Evolutionary conservation across 2,797 vertebrate species (phyloP), one percentile per base, ranked within the genome.

Genomic region (Periophthalmus magnuspinnatus): DNA sequence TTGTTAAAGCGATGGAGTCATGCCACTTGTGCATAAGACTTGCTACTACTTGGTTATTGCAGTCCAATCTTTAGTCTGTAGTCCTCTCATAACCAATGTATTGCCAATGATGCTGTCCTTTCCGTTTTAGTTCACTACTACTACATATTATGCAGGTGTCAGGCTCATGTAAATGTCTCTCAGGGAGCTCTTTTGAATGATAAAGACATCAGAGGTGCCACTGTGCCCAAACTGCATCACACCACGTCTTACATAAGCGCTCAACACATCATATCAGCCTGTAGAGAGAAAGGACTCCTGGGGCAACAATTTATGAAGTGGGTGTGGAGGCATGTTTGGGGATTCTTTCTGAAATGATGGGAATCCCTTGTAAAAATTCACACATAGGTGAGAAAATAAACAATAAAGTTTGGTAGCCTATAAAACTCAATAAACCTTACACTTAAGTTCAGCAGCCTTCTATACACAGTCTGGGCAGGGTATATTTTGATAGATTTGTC

Each of bases 201-300:
- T 64, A 64, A 64, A 68, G 55, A 67, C 78, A 81, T 58, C 64
- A 68, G 67, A 77, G 52, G 69, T 80, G 82, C 78, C 70, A 74
- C 71, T 66, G 71, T 81, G 80, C 75, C 84, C 79, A 86, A 80
- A 78, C 70, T 75, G 45, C 55, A 66, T 75, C 71, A 69, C 78
- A 71, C 70, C 72, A 73, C 33, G 66, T 3, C 67, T 82, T 87
- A 77, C 24, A 69, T 82, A 83, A 84, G 58, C 67, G 32, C 78
- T 69, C 36, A 80, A 61, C 73, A 81, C 77, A 81, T 79, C 72
- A 75, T 38, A 36, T 36, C 9, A 62, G 67, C 70, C 76, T 75
- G 68, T 36, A 62, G 71, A 81, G 73, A 82, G 71, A 80, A 73
- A 83, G 33, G 33, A 61, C 17, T 57, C 72, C 64, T 69, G 72